These are phyloP conservation scores for Percopsis omiscomaycus DNA, from an alignment of 2,797 vertebrate genomes.

Conservation along the genomic window DNA sequence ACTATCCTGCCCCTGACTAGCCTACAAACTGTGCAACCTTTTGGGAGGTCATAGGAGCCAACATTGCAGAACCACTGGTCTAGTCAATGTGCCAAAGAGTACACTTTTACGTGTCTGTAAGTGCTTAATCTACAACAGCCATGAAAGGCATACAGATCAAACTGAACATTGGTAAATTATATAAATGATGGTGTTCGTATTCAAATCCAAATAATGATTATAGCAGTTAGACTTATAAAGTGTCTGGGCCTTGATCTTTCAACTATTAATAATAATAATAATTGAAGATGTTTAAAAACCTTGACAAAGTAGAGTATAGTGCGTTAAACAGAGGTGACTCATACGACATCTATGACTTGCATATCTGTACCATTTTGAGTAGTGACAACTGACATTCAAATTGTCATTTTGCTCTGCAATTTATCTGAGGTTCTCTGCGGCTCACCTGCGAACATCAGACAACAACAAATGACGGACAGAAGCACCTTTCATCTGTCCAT, in stretches of 20 bases:
- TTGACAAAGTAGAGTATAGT: neutral
- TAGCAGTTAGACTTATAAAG: neutral
- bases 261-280: neutral
- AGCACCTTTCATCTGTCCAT: conserved; percentile 27
- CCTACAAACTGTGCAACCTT: no score
- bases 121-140: no score
- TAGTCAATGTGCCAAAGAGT: no score
- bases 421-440: conserved; percentile 31
- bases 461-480: conserved; percentile 30
- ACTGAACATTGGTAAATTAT: no score
- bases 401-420: conserved; percentile 41
- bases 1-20: no score
- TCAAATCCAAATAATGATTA: conserved; percentile 4
- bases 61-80: no score
- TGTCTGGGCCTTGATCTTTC: neutral
- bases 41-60: no score
- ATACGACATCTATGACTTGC: conserved; percentile 25
- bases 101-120: no score
- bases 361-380: conserved; percentile 38
- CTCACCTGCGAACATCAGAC: conserved; percentile 30
- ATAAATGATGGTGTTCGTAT: neutral
- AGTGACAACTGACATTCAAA: conserved; percentile 14
- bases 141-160: no score
- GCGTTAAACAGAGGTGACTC: conserved; percentile 14
- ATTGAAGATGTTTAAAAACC: conserved; percentile 7